Base-by-base conservation (phyloP, 2,888 invertebrate genomes). In the Ceratothoa steindachneri region DNA sequence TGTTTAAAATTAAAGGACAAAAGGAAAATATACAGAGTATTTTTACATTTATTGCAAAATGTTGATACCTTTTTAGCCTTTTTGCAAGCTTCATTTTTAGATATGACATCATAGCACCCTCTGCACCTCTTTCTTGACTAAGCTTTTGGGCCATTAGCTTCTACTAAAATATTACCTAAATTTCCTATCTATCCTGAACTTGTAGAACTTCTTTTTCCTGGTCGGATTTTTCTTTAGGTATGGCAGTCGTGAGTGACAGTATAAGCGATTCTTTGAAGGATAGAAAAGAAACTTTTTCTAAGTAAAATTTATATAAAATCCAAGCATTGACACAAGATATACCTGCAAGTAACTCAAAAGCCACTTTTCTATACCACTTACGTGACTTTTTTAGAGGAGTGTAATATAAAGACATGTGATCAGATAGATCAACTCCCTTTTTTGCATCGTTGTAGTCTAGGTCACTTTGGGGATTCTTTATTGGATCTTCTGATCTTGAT, bases 361-460 rank as follows among this genome's bases (percentile, higher is more conserved):
- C 71, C 24, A 71, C 52, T 68, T 71, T 67, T n/a, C n/a, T n/a
- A n/a, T n/a, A n/a, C n/a, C n/a, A n/a, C n/a, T n/a, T 30, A 52
- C 66, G 30, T 30, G 67, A 41, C 65, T 66, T 12, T 74, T 70
- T 29, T 64, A 52, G 27, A n/a, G n/a, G n/a, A 31, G 71, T 66
- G 31, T 74, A 60, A 67, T 71, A 55, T 7, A 53, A 41, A 9
- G 67, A 71, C 74, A 74, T 67, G 53, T 74, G 74, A 41, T 71
- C 67, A 31, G 74, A 71, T 19, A 71, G 12, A 60, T 71, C 67
- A 60, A 71, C 67, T 30, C 71, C 74, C 71, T 66, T 71, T 27
- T 71, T 71, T 15, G 55, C 55, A 7, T 24, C 24, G 60, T 74
- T 74, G 27, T 51, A 74, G 24, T 74, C 68, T 7, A 74, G 28